These are phyloP conservation scores for Trissonchulus sp. DNA, from an alignment of 2,888 invertebrate genomes.

Conservation along the genomic window DNA sequence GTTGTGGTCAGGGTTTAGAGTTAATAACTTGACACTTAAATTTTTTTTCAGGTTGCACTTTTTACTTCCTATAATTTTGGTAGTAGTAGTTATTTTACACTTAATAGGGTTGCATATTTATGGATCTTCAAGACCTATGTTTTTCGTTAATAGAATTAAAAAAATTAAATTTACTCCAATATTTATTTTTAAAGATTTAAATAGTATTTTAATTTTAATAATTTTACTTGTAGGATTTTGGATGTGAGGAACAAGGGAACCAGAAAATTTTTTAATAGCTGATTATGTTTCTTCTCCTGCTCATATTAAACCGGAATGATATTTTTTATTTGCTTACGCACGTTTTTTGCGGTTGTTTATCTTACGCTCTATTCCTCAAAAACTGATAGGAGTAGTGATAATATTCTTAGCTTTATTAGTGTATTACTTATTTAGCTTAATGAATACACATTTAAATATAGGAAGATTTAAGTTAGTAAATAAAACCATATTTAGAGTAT, in stretches of 20 bases:
- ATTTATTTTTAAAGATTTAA: constrained; percentile 41
- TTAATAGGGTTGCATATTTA: not conserved
- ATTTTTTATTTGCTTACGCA: constrained; percentile 73
- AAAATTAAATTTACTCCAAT: constrained; percentile 43
- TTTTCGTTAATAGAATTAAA: not conserved
- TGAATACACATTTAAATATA: not conserved
- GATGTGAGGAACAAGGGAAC: not conserved
- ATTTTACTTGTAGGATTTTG: constrained; percentile 58
- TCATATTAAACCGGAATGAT: constrained; percentile 78
- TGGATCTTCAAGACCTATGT: not conserved
- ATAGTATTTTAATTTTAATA: constrained; percentile 58
- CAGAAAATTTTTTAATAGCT: constrained; percentile 67
- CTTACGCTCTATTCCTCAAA: constrained; percentile 71
- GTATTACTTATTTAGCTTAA: constrained; percentile 55
- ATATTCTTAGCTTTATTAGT: constrained; percentile 65
- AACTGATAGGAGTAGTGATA: constrained; percentile 68
- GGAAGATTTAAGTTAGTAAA: constrained; percentile 53
- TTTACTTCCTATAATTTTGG: constrained; percentile 37
- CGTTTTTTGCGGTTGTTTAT: no score
- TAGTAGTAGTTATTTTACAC: constrained; percentile 16
- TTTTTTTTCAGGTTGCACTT: constrained; percentile 42
- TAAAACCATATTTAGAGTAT: constrained; percentile 61
- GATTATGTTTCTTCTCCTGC: constrained; percentile 65
- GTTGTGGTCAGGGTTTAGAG: constrained; percentile 29
- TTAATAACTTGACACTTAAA: constrained; percentile 40